Evolutionary conservation across 2,113 vertebrate genomes (phyloP).

Genomic region (Malaclemys terrapin): DNA sequence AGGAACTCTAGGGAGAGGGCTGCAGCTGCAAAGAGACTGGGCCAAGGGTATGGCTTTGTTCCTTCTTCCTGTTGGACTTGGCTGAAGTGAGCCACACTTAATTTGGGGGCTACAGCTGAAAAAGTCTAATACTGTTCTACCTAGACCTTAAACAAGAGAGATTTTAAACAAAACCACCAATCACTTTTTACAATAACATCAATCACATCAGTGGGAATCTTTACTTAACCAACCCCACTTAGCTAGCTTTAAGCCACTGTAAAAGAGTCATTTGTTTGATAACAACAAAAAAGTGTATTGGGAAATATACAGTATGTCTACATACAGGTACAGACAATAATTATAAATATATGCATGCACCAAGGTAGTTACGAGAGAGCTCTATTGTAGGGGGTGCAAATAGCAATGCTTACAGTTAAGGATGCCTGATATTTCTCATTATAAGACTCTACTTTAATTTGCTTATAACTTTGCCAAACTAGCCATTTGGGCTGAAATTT

Average conservation of each 20-base stretch:
- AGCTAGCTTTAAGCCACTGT: constrained; percentile 30
- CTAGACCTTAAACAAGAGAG: background rate
- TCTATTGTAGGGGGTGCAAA: background rate
- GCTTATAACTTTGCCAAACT: background rate
- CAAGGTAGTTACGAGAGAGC: background rate
- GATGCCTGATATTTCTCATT: background rate
- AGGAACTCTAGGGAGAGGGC: background rate
- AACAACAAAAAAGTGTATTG: background rate
- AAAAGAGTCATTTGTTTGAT: constrained; percentile 33
- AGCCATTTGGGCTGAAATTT: background rate
- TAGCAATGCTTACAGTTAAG: background rate
- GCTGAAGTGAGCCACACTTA: background rate
- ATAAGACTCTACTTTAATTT: background rate
- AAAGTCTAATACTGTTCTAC: background rate
- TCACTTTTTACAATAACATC: background rate
- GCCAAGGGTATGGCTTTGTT: background rate
- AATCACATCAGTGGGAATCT: background rate
- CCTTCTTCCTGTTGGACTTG: constrained; percentile 19
- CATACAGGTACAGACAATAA: background rate
- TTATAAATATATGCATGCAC: background rate
- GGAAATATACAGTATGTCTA: background rate
- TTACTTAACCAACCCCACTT: background rate
- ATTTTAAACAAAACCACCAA: background rate
- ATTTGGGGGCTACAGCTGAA: background rate
- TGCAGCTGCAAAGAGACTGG: background rate